Conservation (phyloP, 2,888 invertebrate species). For the Drosophila colorata region DNA sequence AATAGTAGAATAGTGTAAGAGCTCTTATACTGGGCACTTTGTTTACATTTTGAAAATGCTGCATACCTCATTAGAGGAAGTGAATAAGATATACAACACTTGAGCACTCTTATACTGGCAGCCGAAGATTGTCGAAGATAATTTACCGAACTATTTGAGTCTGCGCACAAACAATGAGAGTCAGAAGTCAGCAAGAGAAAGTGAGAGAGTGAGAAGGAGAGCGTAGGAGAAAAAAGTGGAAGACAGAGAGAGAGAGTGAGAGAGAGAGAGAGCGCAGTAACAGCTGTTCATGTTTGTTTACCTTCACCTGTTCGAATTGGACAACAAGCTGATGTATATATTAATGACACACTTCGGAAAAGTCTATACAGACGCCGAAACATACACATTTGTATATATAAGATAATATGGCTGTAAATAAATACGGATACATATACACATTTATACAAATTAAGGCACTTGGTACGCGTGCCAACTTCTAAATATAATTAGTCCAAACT, state of each 20-base stretch:
- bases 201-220: neutral
- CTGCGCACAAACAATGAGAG: slow-evolving; percentile 39
- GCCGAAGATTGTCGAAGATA: slow-evolving; percentile 29
- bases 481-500: slow-evolving; percentile 39
- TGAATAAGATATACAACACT: slow-evolving; percentile 13
- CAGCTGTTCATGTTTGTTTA: slow-evolving; percentile 59
- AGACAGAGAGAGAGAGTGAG: neutral
- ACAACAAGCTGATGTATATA: slow-evolving; percentile 26
- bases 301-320: slow-evolving; percentile 41
- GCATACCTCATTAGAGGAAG: slow-evolving; percentile 10
- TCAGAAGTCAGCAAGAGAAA: slow-evolving; percentile 8
- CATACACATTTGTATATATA: slow-evolving; percentile 22
- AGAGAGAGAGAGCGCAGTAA: neutral
- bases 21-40: slow-evolving; percentile 34
- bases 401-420: slow-evolving; percentile 19
- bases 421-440: slow-evolving; percentile 14
- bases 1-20: slow-evolving; percentile 51
- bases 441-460: slow-evolving; percentile 33
- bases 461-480: slow-evolving; percentile 57
- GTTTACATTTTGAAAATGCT: slow-evolving; percentile 59
- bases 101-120: slow-evolving; percentile 56
- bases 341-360: slow-evolving; percentile 50
- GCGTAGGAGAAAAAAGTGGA: neutral
- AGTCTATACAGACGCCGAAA: neutral
- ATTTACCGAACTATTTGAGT: slow-evolving; percentile 31